Evolutionary conservation across 2,888 invertebrate species (phyloP), one percentile per base, ranked within the genome.

Genomic region (Camponotus fellah): DNA sequence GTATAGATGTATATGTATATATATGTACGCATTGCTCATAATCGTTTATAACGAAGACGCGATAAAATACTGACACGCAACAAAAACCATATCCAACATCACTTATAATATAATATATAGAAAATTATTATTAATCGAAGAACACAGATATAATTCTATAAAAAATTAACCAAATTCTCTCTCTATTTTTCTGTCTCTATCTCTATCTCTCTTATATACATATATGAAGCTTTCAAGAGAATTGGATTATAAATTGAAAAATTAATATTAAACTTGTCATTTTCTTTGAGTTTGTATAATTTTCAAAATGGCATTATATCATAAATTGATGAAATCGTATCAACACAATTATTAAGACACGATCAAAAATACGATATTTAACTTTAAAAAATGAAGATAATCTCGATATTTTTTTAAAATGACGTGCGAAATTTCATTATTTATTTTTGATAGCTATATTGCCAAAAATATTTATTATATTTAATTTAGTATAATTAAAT

Each of bases 21-120:
- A 49, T 6, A 53, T n/a, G 53, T 53, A 53, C 60, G 14, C 10
- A 10, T 66, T 49, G 14, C 65, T 37, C 49, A 37, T 66, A 76
- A 76, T 66, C 76, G 21, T 17, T 76, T n/a, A 34, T 14, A 14
- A 75, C n/a, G n/a, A 53, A 53, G 17, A 53, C n/a, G 17, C 8
- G 53, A 53, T 53, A 53, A 53, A 53, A 53, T n/a, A 53, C 2
- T 3, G n/a, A 53, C 53, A 53, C 53, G 14, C 34, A 43, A 64
- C 21, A n/a, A 21, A 64, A 53, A 53, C n/a, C 43, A 46, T 37
- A 40, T 17, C 10, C 17, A 60, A 62, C 43, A 26, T n/a, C 62
- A 12, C 8, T 26, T 26, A 12, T 40, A 53, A 37, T 37, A 17
- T 26, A 56, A 74, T 14, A 8, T 46, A 14, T 10, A 8, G n/a